phyloP scores from a whole-genome alignment of 1,140 invertebrate genomes.

The Pseudomyrmex pallidus region DNA sequence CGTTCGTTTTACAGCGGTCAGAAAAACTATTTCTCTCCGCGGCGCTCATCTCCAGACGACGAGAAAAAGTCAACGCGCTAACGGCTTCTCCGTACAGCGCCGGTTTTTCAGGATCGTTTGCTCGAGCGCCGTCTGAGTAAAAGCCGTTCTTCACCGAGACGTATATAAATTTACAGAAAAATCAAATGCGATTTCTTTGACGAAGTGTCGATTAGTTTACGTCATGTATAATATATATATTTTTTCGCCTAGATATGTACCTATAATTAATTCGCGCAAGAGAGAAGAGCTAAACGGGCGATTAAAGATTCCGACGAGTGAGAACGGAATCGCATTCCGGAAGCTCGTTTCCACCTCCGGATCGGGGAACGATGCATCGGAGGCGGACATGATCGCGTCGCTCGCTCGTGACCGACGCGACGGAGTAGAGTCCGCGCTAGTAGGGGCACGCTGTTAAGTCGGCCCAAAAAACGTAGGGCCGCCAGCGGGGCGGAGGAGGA shows the following conservation, averaged over 20 bases:
- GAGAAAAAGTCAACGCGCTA: slow-evolving; percentile 31
- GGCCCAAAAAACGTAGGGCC: slow-evolving; percentile 53
- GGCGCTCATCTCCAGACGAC: not conserved
- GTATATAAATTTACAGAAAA: not conserved
- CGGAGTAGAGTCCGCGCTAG: slow-evolving; percentile 11
- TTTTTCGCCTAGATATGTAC: too few relatives aligned
- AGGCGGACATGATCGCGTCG: not conserved
- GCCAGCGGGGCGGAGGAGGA: not conserved
- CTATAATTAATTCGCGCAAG: not conserved
- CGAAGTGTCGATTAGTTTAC: too few relatives aligned
- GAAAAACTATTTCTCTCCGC: slow-evolving; percentile 39
- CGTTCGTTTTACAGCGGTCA: slow-evolving; percentile 9
- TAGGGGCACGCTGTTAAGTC: slow-evolving; percentile 38
- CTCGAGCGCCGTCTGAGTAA: not conserved
- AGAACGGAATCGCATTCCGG: slow-evolving; percentile 21
- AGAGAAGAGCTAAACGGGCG: not conserved
- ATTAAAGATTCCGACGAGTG: not conserved
- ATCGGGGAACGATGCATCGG: slow-evolving; percentile 18
- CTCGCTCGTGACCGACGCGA: slow-evolving; percentile 9
- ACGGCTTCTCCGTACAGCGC: slow-evolving; percentile 7
- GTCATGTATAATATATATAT: too few relatives aligned
- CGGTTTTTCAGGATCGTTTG: slow-evolving; percentile 4
- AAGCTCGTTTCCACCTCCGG: slow-evolving; percentile 30
- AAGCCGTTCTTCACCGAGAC: not conserved
- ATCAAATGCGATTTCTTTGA: too few relatives aligned